Evolutionary conservation across 2,113 vertebrate species (phyloP), one percentile per base, ranked within the genome.

Genomic region (Cyanoramphus novaezelandiae): DNA sequence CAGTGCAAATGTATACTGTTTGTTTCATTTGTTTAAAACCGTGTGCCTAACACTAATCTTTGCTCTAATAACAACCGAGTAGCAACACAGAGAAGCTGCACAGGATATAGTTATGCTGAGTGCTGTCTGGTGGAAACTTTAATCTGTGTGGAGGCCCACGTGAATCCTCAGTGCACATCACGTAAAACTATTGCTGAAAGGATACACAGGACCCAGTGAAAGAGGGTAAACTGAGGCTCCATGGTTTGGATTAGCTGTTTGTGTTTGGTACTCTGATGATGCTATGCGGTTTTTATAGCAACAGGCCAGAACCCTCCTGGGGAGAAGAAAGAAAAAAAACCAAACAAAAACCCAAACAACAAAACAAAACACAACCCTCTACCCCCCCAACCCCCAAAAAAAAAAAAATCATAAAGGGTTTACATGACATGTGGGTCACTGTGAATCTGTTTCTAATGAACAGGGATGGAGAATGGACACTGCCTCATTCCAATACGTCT

Each of bases 281-380:
- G 47, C 57, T 65, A 84, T 1, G 0, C 28, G 76, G 77, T 82
- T 92, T 77, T 91, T 92, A 88, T 24, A 91, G 86, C 68, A 96
- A 95, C 16, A 29, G 43, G 60, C 14, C 37, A 91, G 47, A 86
- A 81, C 4, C 2, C 7, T 82, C 47, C 6, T 29, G 25, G 4
- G 12, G 7, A 53, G 17, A 13, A 55, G 69, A 78, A 65, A n/a
- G 3, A 1, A 5, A 31, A 4, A 4, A 11, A 2, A 6, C 4
- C 44, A 39, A 43, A 46, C 46, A 19, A 23, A 57, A 39, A 9
- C 0, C 0, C 2, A 24, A 71, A 55, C 5, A 0, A 0, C 35
- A n/a, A n/a, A n/a, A 29, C 10, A 29, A 31, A 41, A 41, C 7
- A 41, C 17, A 63, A 39, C 60, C 16, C 3, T 10, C 13, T 9